Evolutionary conservation across 2,797 vertebrate genomes (phyloP).

Genomic region (Pipistrellus kuhlii): DNA sequence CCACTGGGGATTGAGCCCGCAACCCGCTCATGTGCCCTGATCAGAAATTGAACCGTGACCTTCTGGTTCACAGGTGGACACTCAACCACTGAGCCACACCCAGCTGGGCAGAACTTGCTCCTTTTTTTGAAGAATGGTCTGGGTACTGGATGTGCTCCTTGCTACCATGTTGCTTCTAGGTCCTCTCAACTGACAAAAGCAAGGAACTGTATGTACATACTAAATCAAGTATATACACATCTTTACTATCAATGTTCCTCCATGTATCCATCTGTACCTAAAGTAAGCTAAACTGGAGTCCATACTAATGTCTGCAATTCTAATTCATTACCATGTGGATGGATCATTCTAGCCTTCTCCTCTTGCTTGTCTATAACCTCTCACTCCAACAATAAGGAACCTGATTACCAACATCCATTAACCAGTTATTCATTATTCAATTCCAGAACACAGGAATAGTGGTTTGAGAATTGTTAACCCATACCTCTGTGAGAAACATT

Average conservation of each 20-base stretch:
- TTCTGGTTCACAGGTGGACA: too few species aligned
- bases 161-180: not conserved
- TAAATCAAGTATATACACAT: not conserved
- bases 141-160: not conserved
- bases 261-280: not conserved
- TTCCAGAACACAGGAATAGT: not conserved
- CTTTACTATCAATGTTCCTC: not conserved
- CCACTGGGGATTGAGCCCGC: too few species aligned
- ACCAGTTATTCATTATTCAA: not conserved
- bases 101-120: too few species aligned
- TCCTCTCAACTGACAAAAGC: slow-evolving; percentile 13
- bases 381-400: not conserved
- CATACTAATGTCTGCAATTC: too few species aligned
- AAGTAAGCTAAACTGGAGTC: not conserved
- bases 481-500: not conserved
- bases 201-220: not conserved
- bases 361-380: not conserved
- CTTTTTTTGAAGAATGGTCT: not conserved
- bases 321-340: too few species aligned
- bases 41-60: too few species aligned
- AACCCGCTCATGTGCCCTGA: too few species aligned
- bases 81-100: too few species aligned
- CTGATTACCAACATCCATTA: not conserved
- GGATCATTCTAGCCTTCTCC: not conserved
- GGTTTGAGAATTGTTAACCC: not conserved